Evolutionary conservation across 2,888 invertebrate genomes (phyloP), one percentile per base, ranked within the genome.

Genomic region (Idaea aversata): DNA sequence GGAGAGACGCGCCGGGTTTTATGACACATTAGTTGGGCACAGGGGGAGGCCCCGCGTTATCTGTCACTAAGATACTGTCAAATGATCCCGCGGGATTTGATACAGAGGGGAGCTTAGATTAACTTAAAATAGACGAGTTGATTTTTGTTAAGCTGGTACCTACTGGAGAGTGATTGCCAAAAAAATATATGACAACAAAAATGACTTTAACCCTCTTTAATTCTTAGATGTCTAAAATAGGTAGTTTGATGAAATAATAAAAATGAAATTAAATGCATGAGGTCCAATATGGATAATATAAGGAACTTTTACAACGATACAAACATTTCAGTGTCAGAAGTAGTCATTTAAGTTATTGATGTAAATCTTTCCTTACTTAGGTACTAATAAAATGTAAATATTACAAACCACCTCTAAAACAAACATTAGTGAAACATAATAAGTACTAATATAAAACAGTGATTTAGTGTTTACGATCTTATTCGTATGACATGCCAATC

Each of bases 31-130:
- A 90, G 83, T 75, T 71, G 71, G 78, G 74, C 75, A 67, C 72
- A 74, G 78, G 83, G 84, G 82, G 81, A 75, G 72, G 78, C 82
- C 85, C 85, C 80, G 72, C 75, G 85, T 81, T 87, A 87, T 87
- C 88, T 85, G 86, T 88, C 88, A 88, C 83, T 79, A 82, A 86
- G 88, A 90, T 90, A 88, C 84, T 85, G 90, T 87, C 89, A 86
- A 87, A 81, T 86, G 84, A 85, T 86, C 87, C 85, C 77, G 65
- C 74, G 88, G 88, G 88, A 85, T 69, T 69, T 67, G 68, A 67
- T 72, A 82, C 77, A 78, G 71, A 65, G 82, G 80, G 83, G 70
- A 67, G 71, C 73, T 68, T 72, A 77, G 79, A 81, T 83, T 82
- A 82, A 81, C 76, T 77, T 72, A 75, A n/a, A 73, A 70, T 68